Conservation (phyloP, 2,113 vertebrate genomes). For the Odocoileus hemionus region DNA sequence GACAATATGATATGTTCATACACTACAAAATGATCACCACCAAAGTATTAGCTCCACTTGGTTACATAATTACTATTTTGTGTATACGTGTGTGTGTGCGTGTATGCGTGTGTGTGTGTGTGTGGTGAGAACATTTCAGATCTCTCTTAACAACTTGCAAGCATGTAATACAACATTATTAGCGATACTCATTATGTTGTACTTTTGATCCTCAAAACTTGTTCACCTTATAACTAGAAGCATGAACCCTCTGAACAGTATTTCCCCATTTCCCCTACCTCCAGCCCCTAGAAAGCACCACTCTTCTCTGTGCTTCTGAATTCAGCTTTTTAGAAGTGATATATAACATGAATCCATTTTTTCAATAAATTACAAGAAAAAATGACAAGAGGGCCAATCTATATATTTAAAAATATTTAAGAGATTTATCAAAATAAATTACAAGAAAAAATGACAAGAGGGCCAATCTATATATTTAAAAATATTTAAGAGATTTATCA, state of each 20-base stretch:
- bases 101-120: background rate
- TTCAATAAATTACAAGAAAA: background rate
- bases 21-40: background rate
- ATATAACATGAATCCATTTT: background rate
- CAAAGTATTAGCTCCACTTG: background rate
- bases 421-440: background rate
- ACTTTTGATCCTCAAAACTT: background rate
- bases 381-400: background rate
- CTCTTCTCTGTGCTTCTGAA: background rate
- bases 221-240: background rate
- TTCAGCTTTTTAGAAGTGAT: background rate
- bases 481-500: background rate
- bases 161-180: background rate
- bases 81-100: rapidly evolving
- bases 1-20: background rate
- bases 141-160: background rate
- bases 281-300: background rate
- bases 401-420: background rate
- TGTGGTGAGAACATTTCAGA: background rate
- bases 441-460: background rate
- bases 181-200: background rate
- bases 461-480: background rate
- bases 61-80: background rate
- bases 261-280: too few relatives aligned
- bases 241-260: background rate